phyloP scores from a whole-genome alignment of 2,113 vertebrate species.

The Tautogolabrus adspersus region DNA sequence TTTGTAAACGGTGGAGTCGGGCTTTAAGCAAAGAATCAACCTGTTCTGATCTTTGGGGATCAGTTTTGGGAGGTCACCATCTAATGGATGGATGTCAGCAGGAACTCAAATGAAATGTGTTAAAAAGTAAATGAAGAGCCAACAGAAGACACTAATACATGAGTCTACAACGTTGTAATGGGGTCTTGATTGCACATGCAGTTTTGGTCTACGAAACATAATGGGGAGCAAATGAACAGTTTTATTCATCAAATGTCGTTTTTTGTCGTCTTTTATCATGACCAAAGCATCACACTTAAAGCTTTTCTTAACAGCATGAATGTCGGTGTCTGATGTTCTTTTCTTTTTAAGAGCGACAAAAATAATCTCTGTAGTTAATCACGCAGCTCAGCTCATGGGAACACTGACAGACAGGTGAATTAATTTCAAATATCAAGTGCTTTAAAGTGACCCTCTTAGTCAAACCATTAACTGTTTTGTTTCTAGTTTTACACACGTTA shows the following conservation, averaged over 20 bases:
- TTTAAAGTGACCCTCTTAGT: constrained; percentile 43
- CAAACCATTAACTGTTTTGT: constrained; percentile 43
- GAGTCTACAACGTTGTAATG: constrained; percentile 10
- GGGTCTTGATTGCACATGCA: constrained; percentile 57
- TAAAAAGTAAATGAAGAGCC: not conserved
- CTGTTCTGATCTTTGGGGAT: constrained; percentile 6
- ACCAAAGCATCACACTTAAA: constrained; percentile 45
- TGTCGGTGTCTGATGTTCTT: constrained; percentile 35
- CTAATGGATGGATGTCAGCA: constrained; percentile 20
- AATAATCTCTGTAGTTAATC: constrained; percentile 52
- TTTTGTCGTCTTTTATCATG: constrained; percentile 17
- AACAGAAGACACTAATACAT: constrained; percentile 28
- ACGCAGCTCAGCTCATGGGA: constrained; percentile 17
- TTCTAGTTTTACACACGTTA: constrained; percentile 47
- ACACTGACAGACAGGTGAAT: constrained; percentile 37
- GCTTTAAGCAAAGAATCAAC: constrained; percentile 5
- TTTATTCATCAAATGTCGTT: constrained; percentile 9
- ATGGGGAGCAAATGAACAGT: constrained; percentile 18
- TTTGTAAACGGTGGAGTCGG: constrained; percentile 18
- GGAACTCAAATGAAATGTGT: constrained; percentile 9
- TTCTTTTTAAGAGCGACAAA: constrained; percentile 47
- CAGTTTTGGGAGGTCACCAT: not conserved
- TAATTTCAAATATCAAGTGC: constrained; percentile 45
- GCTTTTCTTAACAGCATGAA: constrained; percentile 52
- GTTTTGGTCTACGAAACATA: constrained; percentile 38